phyloP scores from a whole-genome alignment of 2,797 vertebrate genomes.

The Echiichthys vipera region DNA sequence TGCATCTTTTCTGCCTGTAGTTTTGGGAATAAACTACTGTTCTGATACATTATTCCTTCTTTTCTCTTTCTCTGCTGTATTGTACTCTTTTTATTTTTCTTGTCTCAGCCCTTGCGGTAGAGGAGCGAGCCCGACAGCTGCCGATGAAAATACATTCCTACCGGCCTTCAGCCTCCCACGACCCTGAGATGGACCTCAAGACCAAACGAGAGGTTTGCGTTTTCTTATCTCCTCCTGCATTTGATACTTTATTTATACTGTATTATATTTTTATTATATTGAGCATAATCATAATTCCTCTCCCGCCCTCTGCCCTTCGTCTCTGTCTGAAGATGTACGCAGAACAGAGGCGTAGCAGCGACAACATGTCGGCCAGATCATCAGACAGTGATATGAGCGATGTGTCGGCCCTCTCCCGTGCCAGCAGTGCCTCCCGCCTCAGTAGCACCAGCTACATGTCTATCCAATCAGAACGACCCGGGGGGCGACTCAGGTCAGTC shows the following conservation, averaged over 20 bases:
- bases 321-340: slow-evolving; percentile 85
- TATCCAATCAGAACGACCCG: slow-evolving; percentile 94
- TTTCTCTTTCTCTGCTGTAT: neutral
- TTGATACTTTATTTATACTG: neutral
- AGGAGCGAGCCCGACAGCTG: slow-evolving; percentile 93
- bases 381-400: slow-evolving; percentile 98
- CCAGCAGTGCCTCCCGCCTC: slow-evolving; percentile 99
- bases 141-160: slow-evolving; percentile 94
- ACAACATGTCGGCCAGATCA: slow-evolving; percentile 96
- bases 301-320: neutral
- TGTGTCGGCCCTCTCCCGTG: slow-evolving; percentile 93
- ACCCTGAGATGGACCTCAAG: slow-evolving; percentile 94
- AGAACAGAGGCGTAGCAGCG: slow-evolving; percentile 94
- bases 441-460: slow-evolving; percentile 99
- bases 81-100: neutral
- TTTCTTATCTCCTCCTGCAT: neutral
- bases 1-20: slow-evolving; percentile 25
- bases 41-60: neutral
- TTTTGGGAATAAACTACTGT: neutral
- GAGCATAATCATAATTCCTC: neutral
- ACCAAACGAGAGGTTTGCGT: slow-evolving; percentile 89
- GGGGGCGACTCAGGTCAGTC: slow-evolving; percentile 94
- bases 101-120: slow-evolving; percentile 90
- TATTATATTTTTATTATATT: neutral
- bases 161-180: slow-evolving; percentile 93